Conservation (phyloP, 2,888 invertebrate species). For the Drosophila infuscata region DNA sequence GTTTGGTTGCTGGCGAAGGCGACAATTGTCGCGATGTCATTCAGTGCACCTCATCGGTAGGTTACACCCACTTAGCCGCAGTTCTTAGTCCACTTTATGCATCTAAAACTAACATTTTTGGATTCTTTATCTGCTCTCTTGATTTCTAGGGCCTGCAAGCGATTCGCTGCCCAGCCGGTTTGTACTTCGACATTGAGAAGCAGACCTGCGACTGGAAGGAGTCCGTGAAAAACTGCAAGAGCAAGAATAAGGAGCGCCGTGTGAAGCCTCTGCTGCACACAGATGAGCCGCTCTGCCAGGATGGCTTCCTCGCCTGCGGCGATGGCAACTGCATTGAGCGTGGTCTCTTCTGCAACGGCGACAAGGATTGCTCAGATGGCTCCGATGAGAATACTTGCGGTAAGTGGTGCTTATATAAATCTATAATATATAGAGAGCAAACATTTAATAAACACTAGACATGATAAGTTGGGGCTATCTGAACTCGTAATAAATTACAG, state of each 20-base stretch:
- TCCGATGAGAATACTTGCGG: conserved; percentile 96
- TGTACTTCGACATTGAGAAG: conserved; percentile 97
- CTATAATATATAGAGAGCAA: background rate
- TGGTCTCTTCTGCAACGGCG: conserved; percentile 96
- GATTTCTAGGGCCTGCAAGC: conserved; percentile 92
- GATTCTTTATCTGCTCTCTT: conserved; percentile 1
- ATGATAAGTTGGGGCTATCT: background rate
- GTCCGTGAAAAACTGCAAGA: conserved; percentile 96
- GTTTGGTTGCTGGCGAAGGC: conserved; percentile 94
- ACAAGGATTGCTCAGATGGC: conserved; percentile 94
- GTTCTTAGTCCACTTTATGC: background rate
- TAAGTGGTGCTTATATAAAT: conserved; percentile 86
- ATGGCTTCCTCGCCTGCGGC: conserved; percentile 94
- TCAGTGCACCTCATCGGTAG: conserved; percentile 96
- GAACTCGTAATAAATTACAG: background rate
- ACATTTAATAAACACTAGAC: background rate
- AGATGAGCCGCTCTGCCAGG: conserved; percentile 95
- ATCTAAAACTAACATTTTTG: background rate
- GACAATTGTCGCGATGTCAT: conserved; percentile 98
- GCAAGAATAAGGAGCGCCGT: conserved; percentile 95
- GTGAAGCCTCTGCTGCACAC: conserved; percentile 94
- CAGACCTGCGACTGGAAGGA: conserved; percentile 98
- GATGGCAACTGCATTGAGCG: conserved; percentile 94
- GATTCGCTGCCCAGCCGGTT: conserved; percentile 95
- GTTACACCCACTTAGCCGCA: conserved; percentile 75